Evolutionary conservation across 2,888 invertebrate species (phyloP).

Genomic region (Sminthurides aquaticus): DNA sequence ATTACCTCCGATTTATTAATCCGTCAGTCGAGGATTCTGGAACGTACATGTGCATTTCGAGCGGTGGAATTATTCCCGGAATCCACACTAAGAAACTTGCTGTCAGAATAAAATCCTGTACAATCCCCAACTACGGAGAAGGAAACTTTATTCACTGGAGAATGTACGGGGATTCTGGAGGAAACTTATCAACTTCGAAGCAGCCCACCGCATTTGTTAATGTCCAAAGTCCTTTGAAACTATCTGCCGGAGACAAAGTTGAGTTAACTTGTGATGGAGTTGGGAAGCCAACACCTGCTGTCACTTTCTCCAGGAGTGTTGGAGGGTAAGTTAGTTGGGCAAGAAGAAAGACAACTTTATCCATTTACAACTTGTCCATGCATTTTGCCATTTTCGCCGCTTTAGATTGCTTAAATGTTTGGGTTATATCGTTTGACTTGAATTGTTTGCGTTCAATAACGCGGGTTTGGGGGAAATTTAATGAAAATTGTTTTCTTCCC

Average conservation of each 20-base stretch:
- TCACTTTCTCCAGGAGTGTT: background rate
- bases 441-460: background rate
- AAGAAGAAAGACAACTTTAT: background rate
- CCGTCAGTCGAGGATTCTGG: too few relatives aligned
- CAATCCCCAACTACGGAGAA: background rate
- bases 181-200: background rate
- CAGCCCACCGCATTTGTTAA: background rate
- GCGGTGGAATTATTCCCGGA: too few relatives aligned
- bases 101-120: background rate
- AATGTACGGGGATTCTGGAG: background rate
- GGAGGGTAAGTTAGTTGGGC: background rate
- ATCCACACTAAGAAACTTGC: background rate
- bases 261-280: background rate
- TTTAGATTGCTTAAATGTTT: too few relatives aligned
- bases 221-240: background rate
- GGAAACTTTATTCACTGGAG: background rate
- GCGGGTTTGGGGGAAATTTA: background rate
- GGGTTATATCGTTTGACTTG: background rate
- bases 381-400: background rate
- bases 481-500: background rate
- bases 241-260: conserved; percentile 2
- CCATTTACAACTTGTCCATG: too few relatives aligned
- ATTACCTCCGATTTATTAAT: too few relatives aligned
- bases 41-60: too few relatives aligned
- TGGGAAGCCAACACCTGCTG: background rate